These are phyloP conservation scores for Thaumatotibia leucotreta DNA, from an alignment of 1,140 invertebrate species.

Conservation along the genomic window DNA sequence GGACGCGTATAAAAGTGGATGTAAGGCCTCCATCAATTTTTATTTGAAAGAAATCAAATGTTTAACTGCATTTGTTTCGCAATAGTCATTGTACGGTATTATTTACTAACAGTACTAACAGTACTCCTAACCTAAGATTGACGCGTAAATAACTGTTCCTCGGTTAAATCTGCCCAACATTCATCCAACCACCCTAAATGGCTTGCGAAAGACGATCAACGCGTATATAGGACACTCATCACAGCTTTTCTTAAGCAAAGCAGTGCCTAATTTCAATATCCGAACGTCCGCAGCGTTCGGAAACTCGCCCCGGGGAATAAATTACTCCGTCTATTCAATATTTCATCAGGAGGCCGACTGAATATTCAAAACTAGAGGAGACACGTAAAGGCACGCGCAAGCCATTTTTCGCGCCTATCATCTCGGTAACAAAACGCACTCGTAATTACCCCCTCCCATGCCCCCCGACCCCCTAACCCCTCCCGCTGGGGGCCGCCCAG, in stretches of 20 bases:
- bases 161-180: no score
- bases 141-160: no score
- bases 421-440: conserved; percentile 75
- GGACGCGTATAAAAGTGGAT: no score
- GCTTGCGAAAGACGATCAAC: conserved; percentile 14
- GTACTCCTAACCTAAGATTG: no score
- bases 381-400: conserved; percentile 72
- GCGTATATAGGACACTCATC: conserved; percentile 40
- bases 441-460: conserved; percentile 63
- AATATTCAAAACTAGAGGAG: conserved; percentile 73
- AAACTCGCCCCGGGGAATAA: conserved; percentile 68
- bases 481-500: conserved; percentile 57
- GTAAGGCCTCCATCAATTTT: no score
- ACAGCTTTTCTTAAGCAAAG: conserved; percentile 68
- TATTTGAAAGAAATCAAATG: no score
- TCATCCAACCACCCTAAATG: background rate
- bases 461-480: conserved; percentile 26
- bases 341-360: conserved; percentile 71
- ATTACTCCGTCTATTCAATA: conserved; percentile 73
- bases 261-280: conserved; percentile 75
- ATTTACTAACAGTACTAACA: no score
- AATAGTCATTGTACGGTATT: no score
- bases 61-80: no score
- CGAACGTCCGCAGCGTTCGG: conserved; percentile 61
- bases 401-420: conserved; percentile 76